A percentile compares a stretch with the other conserved stretches of the same genome.
phyloP scores from a whole-genome alignment of 2,888 invertebrate genomes.

The Agriopis leucophaearia region DNA sequence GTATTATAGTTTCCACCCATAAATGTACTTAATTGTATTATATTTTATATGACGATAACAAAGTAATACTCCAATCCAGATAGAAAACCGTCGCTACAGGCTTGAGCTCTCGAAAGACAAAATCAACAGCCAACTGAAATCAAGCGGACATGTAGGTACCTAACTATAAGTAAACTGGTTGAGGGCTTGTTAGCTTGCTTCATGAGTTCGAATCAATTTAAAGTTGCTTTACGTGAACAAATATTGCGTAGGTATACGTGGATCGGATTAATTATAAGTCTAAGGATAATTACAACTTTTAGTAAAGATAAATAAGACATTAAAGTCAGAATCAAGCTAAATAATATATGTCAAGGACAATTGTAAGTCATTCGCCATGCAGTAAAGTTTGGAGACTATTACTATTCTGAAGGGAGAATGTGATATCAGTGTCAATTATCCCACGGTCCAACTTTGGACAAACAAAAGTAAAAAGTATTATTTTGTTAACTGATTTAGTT shows the following conservation, averaged over 20 bases:
- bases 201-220: conserved; percentile 31
- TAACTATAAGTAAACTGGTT: conserved; percentile 6
- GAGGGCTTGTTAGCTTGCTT: conserved; percentile 38
- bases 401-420: too few species aligned
- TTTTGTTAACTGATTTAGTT: too few species aligned
- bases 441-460: too few species aligned
- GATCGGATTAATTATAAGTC: conserved; percentile 1
- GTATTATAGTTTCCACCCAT: too few species aligned
- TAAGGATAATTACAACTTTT: background rate
- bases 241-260: conserved; percentile 5
- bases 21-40: too few species aligned
- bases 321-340: too few species aligned
- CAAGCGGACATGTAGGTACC: conserved; percentile 1
- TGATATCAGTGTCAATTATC: too few species aligned
- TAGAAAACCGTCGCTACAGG: background rate
- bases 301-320: too few species aligned
- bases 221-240: conserved; percentile 14
- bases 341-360: too few species aligned
- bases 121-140: conserved; percentile 11
- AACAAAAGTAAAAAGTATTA: too few species aligned
- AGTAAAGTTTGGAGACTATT: too few species aligned
- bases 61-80: background rate
- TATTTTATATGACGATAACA: background rate
- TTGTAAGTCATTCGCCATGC: too few species aligned
- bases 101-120: conserved; percentile 2